Evolutionary conservation across 2,797 vertebrate genomes (phyloP).

Genomic region (Nyctibius grandis): DNA sequence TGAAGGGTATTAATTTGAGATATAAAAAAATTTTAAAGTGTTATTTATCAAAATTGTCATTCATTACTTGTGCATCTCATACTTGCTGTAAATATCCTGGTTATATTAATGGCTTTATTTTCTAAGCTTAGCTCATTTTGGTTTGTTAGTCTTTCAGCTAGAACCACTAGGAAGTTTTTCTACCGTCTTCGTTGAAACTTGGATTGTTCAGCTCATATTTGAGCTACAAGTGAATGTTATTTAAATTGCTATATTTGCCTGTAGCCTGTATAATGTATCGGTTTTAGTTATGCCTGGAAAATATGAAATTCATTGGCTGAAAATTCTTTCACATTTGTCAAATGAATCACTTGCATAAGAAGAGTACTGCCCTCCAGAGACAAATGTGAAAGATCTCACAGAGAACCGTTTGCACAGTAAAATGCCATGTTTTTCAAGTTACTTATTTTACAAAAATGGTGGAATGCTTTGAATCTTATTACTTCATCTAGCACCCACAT

Average conservation of each 20-base stretch:
- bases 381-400: background rate
- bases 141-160: background rate
- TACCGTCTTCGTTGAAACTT: background rate
- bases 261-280: background rate
- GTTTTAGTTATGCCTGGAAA: constrained; percentile 11
- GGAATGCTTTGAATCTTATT: background rate
- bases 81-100: background rate
- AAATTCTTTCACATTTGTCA: constrained; percentile 39
- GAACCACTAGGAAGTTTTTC: background rate
- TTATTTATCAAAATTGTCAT: background rate
- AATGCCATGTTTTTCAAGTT: background rate
- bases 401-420: background rate
- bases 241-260: constrained; percentile 18
- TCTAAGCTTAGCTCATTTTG: background rate
- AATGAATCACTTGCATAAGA: constrained; percentile 14
- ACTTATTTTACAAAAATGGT: background rate
- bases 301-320: constrained; percentile 14
- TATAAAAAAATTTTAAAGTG: background rate
- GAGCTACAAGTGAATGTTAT: background rate
- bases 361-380: background rate
- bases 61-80: background rate
- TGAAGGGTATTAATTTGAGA: background rate
- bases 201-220: background rate
- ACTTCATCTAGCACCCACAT: background rate
- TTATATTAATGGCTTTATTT: background rate